Percentiles rank a stretch among this genome's conserved stretches.
phyloP scores from a whole-genome alignment of 2,797 vertebrate species.

The Otolemur crassicaudatus region DNA sequence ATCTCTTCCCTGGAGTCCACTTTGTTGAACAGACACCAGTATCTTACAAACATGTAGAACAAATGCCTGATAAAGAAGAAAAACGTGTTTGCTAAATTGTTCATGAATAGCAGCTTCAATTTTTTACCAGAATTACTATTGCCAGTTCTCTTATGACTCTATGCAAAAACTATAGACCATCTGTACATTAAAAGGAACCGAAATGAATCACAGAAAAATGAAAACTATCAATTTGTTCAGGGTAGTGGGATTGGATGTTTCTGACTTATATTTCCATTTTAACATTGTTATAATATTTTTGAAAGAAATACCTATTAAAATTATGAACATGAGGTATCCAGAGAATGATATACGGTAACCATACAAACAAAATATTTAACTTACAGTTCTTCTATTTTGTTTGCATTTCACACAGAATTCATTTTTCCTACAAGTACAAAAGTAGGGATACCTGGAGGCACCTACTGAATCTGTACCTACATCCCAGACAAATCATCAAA shows the following conservation, averaged over 20 bases:
- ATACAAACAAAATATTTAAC: not conserved
- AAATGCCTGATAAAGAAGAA: not conserved
- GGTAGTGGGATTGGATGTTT: not conserved
- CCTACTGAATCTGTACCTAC: not conserved
- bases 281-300: not conserved
- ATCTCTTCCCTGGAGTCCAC: not conserved
- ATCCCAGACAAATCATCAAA: not conserved
- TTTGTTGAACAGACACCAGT: not conserved
- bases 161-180: not conserved
- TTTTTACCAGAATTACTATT: not conserved
- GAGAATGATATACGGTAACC: not conserved
- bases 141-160: not conserved
- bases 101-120: not conserved
- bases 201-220: not conserved
- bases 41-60: not conserved
- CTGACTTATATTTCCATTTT: not conserved
- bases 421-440: not conserved
- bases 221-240: not conserved
- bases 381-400: not conserved
- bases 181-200: not conserved
- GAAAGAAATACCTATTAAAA: not conserved
- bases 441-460: not conserved
- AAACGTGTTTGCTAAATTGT: not conserved
- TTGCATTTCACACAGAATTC: not conserved
- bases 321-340: not conserved